phyloP scores from a whole-genome alignment of 2,113 vertebrate genomes.

The Dermatemys mawii region DNA sequence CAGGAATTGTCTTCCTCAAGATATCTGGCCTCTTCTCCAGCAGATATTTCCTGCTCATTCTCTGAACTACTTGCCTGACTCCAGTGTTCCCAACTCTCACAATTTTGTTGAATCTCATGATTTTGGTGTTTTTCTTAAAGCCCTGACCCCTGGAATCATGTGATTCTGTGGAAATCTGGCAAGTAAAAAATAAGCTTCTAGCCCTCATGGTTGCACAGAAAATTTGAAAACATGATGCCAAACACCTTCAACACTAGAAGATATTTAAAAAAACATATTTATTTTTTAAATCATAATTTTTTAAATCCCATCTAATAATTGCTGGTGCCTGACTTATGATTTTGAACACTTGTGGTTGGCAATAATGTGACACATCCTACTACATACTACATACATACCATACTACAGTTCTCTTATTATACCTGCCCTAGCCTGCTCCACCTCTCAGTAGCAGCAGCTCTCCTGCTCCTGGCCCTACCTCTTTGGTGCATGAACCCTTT shows the following conservation, averaged over 20 bases:
- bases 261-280: not conserved
- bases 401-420: not conserved
- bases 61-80: not conserved
- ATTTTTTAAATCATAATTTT: not conserved
- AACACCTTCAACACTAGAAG: not conserved
- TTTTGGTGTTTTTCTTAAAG: not conserved
- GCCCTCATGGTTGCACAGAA: not conserved
- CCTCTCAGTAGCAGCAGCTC: not conserved
- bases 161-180: not conserved
- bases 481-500: not conserved
- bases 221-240: not conserved
- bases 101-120: not conserved
- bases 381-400: rapidly evolving
- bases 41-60: not conserved
- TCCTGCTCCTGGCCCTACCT: not conserved
- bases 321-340: not conserved
- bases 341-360: not conserved
- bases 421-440: not conserved
- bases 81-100: not conserved
- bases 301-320: not conserved
- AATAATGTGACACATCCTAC: not conserved
- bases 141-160: not conserved
- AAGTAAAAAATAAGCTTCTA: not conserved
- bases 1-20: not conserved
- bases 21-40: not conserved